Conservation (phyloP, 2,888 invertebrate species). For the Automeris io region DNA sequence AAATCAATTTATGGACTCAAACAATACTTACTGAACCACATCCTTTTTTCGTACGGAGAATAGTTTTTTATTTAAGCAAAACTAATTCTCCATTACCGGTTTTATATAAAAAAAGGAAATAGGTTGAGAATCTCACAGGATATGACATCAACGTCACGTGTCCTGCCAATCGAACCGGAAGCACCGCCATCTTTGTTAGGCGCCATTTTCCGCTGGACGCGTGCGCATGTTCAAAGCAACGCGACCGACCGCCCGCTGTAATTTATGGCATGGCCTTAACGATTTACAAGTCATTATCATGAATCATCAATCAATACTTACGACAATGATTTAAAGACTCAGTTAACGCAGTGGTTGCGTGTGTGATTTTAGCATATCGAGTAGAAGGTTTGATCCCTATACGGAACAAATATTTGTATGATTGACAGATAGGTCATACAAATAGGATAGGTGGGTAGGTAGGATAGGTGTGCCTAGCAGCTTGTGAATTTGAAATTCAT, state of each 20-base stretch:
- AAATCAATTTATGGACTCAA: too few species aligned
- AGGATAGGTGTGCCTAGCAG: too few species aligned
- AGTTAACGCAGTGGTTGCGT: too few species aligned
- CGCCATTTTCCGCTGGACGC: slow-evolving; percentile 46
- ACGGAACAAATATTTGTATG: too few species aligned
- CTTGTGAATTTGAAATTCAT: too few species aligned
- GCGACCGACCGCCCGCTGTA: not conserved
- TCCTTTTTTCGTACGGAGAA: too few species aligned
- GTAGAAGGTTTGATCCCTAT: too few species aligned
- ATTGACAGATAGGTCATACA: too few species aligned
- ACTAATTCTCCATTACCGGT: slow-evolving; percentile 2
- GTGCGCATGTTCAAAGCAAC: slow-evolving; percentile 33
- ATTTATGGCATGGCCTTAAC: slow-evolving; percentile 12
- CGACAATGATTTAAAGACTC: too few species aligned
- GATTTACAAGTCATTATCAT: slow-evolving; percentile 10
- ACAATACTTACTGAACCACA: too few species aligned
- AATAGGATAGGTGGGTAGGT: too few species aligned
- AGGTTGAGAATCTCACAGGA: slow-evolving; percentile 4
- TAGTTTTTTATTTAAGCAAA: not conserved
- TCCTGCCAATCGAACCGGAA: slow-evolving; percentile 39
- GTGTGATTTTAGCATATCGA: too few species aligned
- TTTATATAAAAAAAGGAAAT: not conserved
- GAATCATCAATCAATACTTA: slow-evolving; percentile 13
- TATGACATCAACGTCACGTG: slow-evolving; percentile 19
- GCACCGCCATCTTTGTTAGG: slow-evolving; percentile 54